Evolutionary conservation across 1,140 invertebrate genomes (phyloP), one percentile per base, ranked within the genome.

Genomic region (Zaprionus gabonicus): DNA sequence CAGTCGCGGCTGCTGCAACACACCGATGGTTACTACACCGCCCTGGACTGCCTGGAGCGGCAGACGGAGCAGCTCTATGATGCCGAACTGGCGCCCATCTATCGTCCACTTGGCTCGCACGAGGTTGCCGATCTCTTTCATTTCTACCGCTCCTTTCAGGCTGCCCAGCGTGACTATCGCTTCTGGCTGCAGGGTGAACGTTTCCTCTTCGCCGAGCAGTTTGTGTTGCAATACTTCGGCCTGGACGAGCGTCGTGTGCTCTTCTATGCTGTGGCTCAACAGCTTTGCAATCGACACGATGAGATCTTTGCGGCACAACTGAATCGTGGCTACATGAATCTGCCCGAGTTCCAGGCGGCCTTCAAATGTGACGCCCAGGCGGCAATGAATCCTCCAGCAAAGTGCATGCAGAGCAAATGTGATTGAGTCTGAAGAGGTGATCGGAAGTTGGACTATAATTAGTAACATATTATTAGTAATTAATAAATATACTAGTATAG

Each of bases 251-350:
- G 71, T 7, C 83, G 68, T 13, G 71, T 92, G 4, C 62, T 91
- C 27, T 92, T 92, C 58, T 92, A 92, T 77, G 91, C 91, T 1
- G 91, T 84, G 31, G 91, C 91, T 1, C 91, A 92, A 25, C 80
- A 81, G 27, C 38, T 84, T 15, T 92, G 91, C 23, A 76, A 76
- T 31, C 87, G 91, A 1, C 86, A 90, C 28, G 70, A 80, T 3
- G 68, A 73, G 6, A 68, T 78, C 15, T 87, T 78, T 69, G 59
- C 76, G 0, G 51, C 73, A 0, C 68, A 86, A 23, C 70, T 92
- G 1, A 92, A 92, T 79, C 76, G 88, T 2, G 90, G 78, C 2
- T 92, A 82, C 25, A 91, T 92, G 91, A 92, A 92, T 71, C 68
- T 85, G 46, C 82, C 71, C 0, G 78, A 86, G 27, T 92, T 92